phyloP scores from a whole-genome alignment of 2,113 vertebrate genomes.

The sheep (Ovis aries) region ARS-UI_Ramb_v3.0 NC_056080.1:25111501-25112000 shows the following conservation, averaged over 20 bases:
- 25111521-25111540: slow-evolving; percentile 65
- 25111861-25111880: slow-evolving; percentile 48
- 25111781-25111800: slow-evolving; percentile 67
- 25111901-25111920: slow-evolving; percentile 42
- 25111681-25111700: slow-evolving; percentile 73
- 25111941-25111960: slow-evolving; percentile 46
- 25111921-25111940: slow-evolving; percentile 43
- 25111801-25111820: slow-evolving; percentile 72
- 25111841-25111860: slow-evolving; percentile 67
- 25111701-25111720: slow-evolving; percentile 75
- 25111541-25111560: neutral
- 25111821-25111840: slow-evolving; percentile 68
- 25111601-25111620: slow-evolving; percentile 65
- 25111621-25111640: slow-evolving; percentile 73
- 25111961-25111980: slow-evolving; percentile 32
- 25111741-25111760: slow-evolving; percentile 72
- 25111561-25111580: slow-evolving; percentile 38
- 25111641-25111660: slow-evolving; percentile 73
- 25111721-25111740: slow-evolving; percentile 67
- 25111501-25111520: slow-evolving; percentile 61
- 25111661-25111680: slow-evolving; percentile 64
- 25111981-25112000: slow-evolving; percentile 30
- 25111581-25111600: slow-evolving; percentile 58
- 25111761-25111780: slow-evolving; percentile 74
- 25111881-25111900: slow-evolving; percentile 44